A percentile compares a stretch with the other conserved stretches of the same genome.
Conservation (phyloP, 2,797 vertebrate species). For the Sebastes oblongus region DNA sequence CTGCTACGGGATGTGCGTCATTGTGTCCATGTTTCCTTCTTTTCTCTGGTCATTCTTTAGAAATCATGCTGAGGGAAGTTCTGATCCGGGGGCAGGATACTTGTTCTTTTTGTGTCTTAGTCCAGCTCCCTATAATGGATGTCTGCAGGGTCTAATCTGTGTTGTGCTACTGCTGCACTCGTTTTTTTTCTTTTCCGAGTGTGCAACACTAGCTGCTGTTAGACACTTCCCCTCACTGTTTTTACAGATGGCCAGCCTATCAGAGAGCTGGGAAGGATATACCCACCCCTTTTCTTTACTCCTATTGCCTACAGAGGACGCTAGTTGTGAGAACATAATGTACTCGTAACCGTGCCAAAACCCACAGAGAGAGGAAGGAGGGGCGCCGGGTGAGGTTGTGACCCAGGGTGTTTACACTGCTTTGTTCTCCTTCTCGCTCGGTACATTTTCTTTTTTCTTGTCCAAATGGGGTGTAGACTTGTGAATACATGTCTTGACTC, state of each 20-base stretch:
- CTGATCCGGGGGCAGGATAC: background rate
- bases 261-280: conserved; percentile 27
- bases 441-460: conserved; percentile 7
- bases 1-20: background rate
- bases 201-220: conserved; percentile 51
- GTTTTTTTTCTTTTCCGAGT: background rate
- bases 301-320: conserved; percentile 64
- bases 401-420: conserved; percentile 74
- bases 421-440: conserved; percentile 63
- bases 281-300: conserved; percentile 65
- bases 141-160: conserved; percentile 38
- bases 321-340: conserved; percentile 78
- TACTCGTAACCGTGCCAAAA: conserved; percentile 78
- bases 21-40: background rate
- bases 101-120: background rate
- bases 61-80: conserved; percentile 6
- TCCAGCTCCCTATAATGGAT: conserved; percentile 17
- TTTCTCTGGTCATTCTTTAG: background rate
- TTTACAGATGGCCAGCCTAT: conserved; percentile 74
- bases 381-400: conserved; percentile 62
- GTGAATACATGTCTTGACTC: conserved; percentile 36
- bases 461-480: conserved; percentile 35
- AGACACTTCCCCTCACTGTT: conserved; percentile 67
- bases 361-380: conserved; percentile 51
- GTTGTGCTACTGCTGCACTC: conserved; percentile 36